These are phyloP conservation scores for Porites australiensis DNA, from an alignment of 64 coral and sea anemone species.

Conservation along the genomic window DNA sequence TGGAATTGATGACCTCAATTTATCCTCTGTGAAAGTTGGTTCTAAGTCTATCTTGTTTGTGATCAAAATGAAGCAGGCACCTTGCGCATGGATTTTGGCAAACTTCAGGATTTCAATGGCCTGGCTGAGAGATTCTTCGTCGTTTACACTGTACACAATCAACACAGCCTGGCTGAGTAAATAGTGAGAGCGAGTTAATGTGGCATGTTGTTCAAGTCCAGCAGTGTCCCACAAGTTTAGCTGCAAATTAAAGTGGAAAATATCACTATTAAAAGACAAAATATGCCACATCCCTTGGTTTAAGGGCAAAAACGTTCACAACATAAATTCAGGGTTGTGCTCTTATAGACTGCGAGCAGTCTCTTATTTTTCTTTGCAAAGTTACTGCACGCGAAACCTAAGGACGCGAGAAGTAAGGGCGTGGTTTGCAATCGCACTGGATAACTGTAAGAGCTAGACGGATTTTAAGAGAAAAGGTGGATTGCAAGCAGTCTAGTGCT, in stretches of 20 bases:
- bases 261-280: too few species aligned
- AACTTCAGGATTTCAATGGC: background rate
- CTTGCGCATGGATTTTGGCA: constrained; percentile 12
- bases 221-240: constrained; percentile 25
- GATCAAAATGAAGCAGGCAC: constrained; percentile 16
- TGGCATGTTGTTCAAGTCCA: constrained; percentile 6
- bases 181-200: constrained; percentile 33
- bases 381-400: too few species aligned
- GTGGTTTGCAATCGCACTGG: too few species aligned
- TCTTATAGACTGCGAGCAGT: too few species aligned
- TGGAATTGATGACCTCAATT: background rate
- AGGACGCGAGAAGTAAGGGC: too few species aligned
- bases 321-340: too few species aligned
- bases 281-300: too few species aligned
- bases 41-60: constrained; percentile 36
- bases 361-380: too few species aligned
- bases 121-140: background rate
- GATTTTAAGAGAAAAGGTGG: too few species aligned
- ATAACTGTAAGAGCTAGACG: too few species aligned
- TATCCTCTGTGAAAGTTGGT: constrained; percentile 8
- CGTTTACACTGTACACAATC: constrained; percentile 47
- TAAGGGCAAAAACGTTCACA: too few species aligned
- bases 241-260: constrained; percentile 3
- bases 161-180: constrained; percentile 25
- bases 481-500: too few species aligned